Evolutionary conservation across 2,797 vertebrate species (phyloP).

Genomic region (Ficedula albicollis): DNA sequence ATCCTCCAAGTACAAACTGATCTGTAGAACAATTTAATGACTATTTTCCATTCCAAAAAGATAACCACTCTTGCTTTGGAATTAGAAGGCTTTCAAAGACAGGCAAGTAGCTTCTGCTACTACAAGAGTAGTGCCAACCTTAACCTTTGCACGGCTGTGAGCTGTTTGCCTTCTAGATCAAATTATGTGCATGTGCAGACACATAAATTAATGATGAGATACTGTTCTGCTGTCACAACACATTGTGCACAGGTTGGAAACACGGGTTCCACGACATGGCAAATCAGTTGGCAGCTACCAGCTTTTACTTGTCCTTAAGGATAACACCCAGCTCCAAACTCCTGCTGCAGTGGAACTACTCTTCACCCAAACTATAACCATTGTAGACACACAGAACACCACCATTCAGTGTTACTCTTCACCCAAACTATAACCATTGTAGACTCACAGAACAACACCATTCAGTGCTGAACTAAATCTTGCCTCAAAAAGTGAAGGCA

Average conservation of each 20-base stretch:
- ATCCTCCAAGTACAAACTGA: neutral
- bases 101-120: neutral
- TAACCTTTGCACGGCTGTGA: neutral
- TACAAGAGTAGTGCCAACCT: neutral
- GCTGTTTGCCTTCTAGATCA: neutral
- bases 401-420: neutral
- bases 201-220: conserved; percentile 12
- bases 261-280: neutral
- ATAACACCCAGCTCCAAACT: neutral
- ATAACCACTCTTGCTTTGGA: neutral
- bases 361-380: neutral
- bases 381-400: neutral
- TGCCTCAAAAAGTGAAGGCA: neutral
- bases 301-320: neutral
- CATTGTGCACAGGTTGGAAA: neutral
- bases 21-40: neutral
- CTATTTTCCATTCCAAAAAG: neutral
- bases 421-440: neutral
- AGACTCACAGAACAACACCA: neutral
- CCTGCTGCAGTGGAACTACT: neutral
- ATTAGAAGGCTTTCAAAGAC: neutral
- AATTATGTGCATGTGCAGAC: neutral
- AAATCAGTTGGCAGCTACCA: neutral
- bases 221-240: conserved; percentile 18
- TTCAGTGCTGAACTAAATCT: neutral